Evolutionary conservation across 2,797 vertebrate genomes (phyloP).

Genomic region (Gouania willdenowi): DNA sequence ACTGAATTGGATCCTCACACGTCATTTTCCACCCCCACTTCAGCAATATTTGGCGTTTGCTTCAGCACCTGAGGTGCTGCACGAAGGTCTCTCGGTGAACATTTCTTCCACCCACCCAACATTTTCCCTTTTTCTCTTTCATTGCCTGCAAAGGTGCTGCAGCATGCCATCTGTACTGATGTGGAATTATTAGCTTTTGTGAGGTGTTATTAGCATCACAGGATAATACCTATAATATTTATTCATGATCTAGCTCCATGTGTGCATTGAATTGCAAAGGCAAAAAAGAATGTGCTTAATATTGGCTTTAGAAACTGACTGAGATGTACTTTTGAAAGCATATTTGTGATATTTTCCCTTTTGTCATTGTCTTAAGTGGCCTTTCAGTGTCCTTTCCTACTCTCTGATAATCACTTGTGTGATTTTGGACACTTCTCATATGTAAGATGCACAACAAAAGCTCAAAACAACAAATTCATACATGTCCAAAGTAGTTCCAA

Average conservation of each 20-base stretch:
- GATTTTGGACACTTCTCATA: too few relatives aligned
- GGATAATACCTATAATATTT: slow-evolving; percentile 2
- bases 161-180: slow-evolving; percentile 9
- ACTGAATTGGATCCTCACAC: slow-evolving; percentile 13
- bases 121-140: slow-evolving; percentile 14
- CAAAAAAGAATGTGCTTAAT: too few relatives aligned
- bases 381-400: too few relatives aligned
- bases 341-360: too few relatives aligned
- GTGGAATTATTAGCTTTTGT: slow-evolving; percentile 5
- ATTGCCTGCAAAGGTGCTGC: slow-evolving; percentile 12
- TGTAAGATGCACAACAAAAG: too few relatives aligned
- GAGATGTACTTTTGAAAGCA: too few relatives aligned
- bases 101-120: slow-evolving; percentile 39
- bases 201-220: slow-evolving; percentile 1
- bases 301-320: too few relatives aligned
- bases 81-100: slow-evolving; percentile 32
- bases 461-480: too few relatives aligned
- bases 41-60: slow-evolving; percentile 27
- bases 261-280: too few relatives aligned
- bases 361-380: too few relatives aligned
- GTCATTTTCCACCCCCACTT: slow-evolving; percentile 14
- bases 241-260: not conserved
- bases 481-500: too few relatives aligned
- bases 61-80: slow-evolving; percentile 19
- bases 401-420: too few relatives aligned